A percentile compares a stretch with the other conserved stretches of the same genome.
phyloP scores from a whole-genome alignment of 1,140 invertebrate genomes.

The Coelopa frigida region DNA sequence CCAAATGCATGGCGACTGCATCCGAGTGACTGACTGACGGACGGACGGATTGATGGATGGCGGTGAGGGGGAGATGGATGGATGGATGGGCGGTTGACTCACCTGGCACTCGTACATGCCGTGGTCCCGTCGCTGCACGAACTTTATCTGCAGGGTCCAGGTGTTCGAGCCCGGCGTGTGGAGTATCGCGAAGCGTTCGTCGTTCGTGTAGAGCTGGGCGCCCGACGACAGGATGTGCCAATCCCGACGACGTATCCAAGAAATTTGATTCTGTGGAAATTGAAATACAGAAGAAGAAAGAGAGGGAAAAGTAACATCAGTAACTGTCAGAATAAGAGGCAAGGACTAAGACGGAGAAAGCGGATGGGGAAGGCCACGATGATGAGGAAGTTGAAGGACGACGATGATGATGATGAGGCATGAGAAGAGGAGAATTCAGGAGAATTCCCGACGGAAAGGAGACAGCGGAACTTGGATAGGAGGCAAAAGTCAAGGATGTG shows the following conservation, averaged over 20 bases:
- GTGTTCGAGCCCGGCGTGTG: conserved; percentile 55
- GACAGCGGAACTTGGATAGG: too few relatives aligned
- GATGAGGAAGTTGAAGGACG: too few relatives aligned
- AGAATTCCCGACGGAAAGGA: too few relatives aligned
- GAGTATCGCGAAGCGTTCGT: conserved; percentile 72
- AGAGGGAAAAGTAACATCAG: not conserved
- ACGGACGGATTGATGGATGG: conserved; percentile 15
- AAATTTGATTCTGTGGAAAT: conserved; percentile 57
- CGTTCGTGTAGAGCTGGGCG: conserved; percentile 82
- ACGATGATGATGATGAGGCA: too few relatives aligned
- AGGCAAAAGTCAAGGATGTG: too few relatives aligned
- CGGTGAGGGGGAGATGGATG: too few relatives aligned
- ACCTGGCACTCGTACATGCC: conserved; percentile 95
- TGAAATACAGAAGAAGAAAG: not conserved
- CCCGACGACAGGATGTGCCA: conserved; percentile 90
- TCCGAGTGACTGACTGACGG: conserved; percentile 14
- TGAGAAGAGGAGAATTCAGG: too few relatives aligned
- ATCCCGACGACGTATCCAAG: conserved; percentile 82
- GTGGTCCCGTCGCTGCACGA: conserved; percentile 82
- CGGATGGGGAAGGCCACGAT: too few relatives aligned
- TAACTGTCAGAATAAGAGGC: too few relatives aligned
- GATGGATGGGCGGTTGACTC: too few relatives aligned
- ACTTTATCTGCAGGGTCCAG: conserved; percentile 91
- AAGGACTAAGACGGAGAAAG: too few relatives aligned
- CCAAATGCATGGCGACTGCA: too few relatives aligned